Evolutionary conservation across 2,888 invertebrate genomes (phyloP).

Genomic region (Vannuccia rotundouncinata): DNA sequence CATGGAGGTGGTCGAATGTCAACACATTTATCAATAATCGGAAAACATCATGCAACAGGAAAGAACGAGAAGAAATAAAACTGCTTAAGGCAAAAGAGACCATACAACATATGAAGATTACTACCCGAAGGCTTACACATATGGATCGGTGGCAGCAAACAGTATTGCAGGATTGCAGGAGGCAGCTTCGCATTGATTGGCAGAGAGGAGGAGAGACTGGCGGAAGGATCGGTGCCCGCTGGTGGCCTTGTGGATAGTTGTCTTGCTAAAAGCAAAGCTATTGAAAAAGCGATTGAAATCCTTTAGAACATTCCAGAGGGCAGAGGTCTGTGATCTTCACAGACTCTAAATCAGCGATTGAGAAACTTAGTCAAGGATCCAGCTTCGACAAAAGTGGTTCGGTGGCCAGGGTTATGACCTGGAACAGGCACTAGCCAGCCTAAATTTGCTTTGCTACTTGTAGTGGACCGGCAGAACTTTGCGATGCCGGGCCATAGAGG

Average conservation of each 20-base stretch:
- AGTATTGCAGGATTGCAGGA: too few species aligned
- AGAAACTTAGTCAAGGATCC: too few species aligned
- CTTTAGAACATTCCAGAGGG: slow-evolving; percentile 43
- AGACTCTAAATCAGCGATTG: background rate
- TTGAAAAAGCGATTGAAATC: background rate
- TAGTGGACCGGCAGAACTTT: too few species aligned
- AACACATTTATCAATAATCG: background rate
- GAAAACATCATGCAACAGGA: background rate
- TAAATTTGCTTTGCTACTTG: too few species aligned
- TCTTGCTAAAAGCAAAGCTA: background rate
- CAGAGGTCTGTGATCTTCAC: background rate
- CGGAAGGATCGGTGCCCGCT: background rate
- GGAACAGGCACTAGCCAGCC: too few species aligned
- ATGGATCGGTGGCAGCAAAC: background rate
- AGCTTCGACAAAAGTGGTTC: too few species aligned
- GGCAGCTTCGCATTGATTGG: background rate
- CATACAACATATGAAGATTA: background rate
- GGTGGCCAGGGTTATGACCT: too few species aligned
- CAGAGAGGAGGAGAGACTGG: background rate
- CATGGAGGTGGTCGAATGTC: background rate
- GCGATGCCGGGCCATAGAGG: too few species aligned
- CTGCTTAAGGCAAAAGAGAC: background rate
- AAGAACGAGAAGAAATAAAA: background rate
- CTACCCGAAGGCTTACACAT: background rate
- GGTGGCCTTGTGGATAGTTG: background rate